phyloP scores from a whole-genome alignment of 2,113 vertebrate species.

The Bubalus kerabau region DNA sequence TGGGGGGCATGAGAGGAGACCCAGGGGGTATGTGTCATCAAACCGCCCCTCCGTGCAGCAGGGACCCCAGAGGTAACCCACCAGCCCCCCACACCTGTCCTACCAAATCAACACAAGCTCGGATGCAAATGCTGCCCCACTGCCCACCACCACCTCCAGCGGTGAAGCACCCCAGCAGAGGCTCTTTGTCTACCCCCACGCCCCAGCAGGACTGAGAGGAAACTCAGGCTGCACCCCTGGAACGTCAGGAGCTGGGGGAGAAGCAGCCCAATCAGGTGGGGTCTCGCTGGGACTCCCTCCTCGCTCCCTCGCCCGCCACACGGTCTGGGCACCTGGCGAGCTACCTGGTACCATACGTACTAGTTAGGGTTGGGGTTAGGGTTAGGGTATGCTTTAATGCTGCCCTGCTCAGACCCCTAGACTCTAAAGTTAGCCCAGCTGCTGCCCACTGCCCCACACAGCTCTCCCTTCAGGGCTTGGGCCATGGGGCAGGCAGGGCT shows the following conservation, averaged over 20 bases:
- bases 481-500: not conserved
- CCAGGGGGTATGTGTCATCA: not conserved
- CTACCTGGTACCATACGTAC: conserved; percentile 55
- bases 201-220: not conserved
- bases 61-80: not conserved
- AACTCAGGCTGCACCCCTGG: not conserved
- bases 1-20: not conserved
- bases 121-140: not conserved
- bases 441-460: accelerated
- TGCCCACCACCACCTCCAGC: not conserved
- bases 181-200: no score
- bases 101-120: not conserved
- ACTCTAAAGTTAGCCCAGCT: conserved; percentile 70
- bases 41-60: accelerated
- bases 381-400: not conserved
- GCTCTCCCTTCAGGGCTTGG: not conserved
- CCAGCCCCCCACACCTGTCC: not conserved
- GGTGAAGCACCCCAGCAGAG: not conserved
- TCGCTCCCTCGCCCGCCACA: not conserved
- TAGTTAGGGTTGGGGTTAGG: not conserved
- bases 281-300: not conserved
- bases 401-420: not conserved
- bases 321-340: not conserved
- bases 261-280: not conserved
- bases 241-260: not conserved